Evolutionary conservation across 2,888 invertebrate genomes (phyloP).

Genomic region (Agriopis marginaria): DNA sequence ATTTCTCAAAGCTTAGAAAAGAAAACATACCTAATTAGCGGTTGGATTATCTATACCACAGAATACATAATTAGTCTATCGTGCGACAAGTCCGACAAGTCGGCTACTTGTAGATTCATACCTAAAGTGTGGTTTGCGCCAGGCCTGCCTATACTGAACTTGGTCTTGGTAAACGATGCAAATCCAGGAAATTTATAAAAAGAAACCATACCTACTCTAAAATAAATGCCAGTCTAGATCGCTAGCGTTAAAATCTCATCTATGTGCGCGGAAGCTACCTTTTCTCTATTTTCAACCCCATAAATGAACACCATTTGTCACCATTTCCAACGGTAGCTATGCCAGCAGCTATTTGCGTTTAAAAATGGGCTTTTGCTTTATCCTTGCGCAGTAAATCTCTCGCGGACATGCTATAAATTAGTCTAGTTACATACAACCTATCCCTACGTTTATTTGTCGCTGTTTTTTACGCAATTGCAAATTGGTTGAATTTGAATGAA

Average conservation of each 20-base stretch:
- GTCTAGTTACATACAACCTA: constrained; percentile 52
- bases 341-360: constrained; percentile 50
- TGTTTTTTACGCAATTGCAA: constrained; percentile 30
- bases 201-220: not conserved
- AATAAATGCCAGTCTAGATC: constrained; percentile 4
- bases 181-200: not conserved
- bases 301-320: constrained; percentile 43
- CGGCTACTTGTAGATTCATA: too few species aligned
- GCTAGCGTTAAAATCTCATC: constrained; percentile 6
- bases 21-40: too few species aligned
- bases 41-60: too few species aligned
- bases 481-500: constrained; percentile 12
- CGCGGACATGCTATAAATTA: constrained; percentile 67
- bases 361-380: constrained; percentile 61
- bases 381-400: constrained; percentile 65
- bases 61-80: too few species aligned
- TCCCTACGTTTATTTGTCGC: constrained; percentile 21
- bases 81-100: too few species aligned
- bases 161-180: not conserved
- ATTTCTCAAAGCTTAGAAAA: too few species aligned
- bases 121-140: too few species aligned
- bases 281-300: constrained; percentile 35
- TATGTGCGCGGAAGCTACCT: constrained; percentile 4
- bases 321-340: constrained; percentile 45
- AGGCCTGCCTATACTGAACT: not conserved